phyloP scores from a whole-genome alignment of 2,888 invertebrate species.

The Lithophane semibrunnea region DNA sequence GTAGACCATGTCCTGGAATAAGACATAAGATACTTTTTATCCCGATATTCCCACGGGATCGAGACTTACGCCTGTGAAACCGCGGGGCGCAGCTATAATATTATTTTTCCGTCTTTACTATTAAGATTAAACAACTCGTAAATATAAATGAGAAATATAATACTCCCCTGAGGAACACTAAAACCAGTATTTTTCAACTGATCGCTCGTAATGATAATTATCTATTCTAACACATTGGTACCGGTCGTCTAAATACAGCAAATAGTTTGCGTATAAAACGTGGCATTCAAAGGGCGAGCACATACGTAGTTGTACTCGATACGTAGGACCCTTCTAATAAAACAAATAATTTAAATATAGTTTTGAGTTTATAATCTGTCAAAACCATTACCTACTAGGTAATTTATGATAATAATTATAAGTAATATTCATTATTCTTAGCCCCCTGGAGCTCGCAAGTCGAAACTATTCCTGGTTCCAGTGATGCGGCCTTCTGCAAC shows the following conservation, averaged over 20 bases:
- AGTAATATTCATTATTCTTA: not conserved
- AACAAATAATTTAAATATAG: not conserved
- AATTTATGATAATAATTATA: not conserved
- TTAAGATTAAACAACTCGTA: not conserved
- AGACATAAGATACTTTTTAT: no score
- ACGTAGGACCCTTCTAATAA: not conserved
- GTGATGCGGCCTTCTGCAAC: conserved; percentile 25
- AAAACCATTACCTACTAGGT: not conserved
- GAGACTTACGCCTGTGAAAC: no score
- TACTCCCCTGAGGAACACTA: not conserved
- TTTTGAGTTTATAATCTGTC: not conserved
- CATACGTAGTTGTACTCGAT: not conserved
- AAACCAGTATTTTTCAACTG: not conserved
- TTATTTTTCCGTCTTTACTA: not conserved
- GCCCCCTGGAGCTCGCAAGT: not conserved
- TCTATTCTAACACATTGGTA: not conserved
- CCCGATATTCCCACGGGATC: no score
- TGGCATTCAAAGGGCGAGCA: not conserved
- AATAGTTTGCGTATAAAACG: not conserved
- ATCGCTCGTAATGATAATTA: not conserved
- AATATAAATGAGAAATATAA: not conserved
- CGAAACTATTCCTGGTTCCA: not conserved
- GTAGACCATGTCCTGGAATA: no score
- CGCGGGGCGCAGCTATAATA: not conserved
- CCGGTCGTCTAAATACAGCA: not conserved